Base-by-base conservation (phyloP, 2,888 invertebrate genomes). In the Conchocele bisecta region DNA sequence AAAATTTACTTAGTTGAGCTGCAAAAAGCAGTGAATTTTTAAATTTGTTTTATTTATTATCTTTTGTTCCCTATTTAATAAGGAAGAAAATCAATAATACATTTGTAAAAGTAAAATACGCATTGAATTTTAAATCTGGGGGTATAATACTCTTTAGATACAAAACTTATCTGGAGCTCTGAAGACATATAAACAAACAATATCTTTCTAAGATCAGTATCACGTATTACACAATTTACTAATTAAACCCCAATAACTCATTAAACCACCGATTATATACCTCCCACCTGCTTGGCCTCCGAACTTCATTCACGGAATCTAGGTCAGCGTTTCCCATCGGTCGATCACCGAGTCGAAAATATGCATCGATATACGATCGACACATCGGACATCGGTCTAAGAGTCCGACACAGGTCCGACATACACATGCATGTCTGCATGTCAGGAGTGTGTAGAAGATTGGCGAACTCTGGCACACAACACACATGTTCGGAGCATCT, bases 381-480 rank as follows among this genome's bases (percentile, higher is more conserved):
- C 97, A 97, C 93, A 97, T 95, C 22, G 97, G 97, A 89, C 97
- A 97, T 82, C 95, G 94, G 89, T 96, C 95, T 79, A 97, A 92
- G 89, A 95, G 95, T 48, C 94, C 94, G 87, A 96, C 94, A 89
- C 96, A 97, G 48, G 94, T 93, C 26, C 94, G 94, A 90, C 97
- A 97, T 37, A 96, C 94, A 85, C 96, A 96, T 4, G 96, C 96
- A 91, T 97, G 96, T 20, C 95, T 90, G 92, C 96, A 97, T 0
- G 96, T 96, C 86, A 97, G 92, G 63, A 97, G 92, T 37, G 96
- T 96, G 78, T 96, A 93, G 0, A 95, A 95, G 58, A 96, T 93
- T 22, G 95, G 95, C 86, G 93, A 94, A 84, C 94, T 94, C 86
- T 96, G 95, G 92, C 97, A 97, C 83, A 96, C 96, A 75, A 96